A percentile compares a stretch with the other conserved stretches of the same genome.
Evolutionary conservation across 35 echinoderm and acorn worm species (phyloP).

Genomic region (Diadema setosum): DNA sequence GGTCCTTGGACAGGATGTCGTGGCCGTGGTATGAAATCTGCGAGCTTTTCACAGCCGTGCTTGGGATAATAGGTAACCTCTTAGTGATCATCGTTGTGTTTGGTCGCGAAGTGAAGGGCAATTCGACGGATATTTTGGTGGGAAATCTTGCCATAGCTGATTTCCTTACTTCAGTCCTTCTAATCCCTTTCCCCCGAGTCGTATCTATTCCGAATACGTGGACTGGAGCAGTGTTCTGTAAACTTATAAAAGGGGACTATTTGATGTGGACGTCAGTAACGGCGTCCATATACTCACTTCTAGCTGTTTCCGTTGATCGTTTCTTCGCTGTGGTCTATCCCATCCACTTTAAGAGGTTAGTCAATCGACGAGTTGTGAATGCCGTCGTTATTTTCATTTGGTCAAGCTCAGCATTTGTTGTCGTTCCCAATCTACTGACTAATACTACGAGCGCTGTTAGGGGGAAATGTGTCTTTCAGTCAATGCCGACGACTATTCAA

Average conservation of each 20-base stretch:
- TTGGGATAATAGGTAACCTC: slow-evolving; percentile 51
- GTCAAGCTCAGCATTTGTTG: neutral
- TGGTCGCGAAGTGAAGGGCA: neutral
- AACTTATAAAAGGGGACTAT: slow-evolving; percentile 23
- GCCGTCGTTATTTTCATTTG: neutral
- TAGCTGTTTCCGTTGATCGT: slow-evolving; percentile 40
- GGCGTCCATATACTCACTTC: slow-evolving; percentile 55
- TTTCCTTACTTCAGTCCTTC: slow-evolving; percentile 12
- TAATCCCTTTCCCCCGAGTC: slow-evolving; percentile 18
- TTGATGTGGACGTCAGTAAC: slow-evolving; percentile 59
- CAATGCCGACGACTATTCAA: neutral
- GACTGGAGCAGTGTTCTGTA: slow-evolving; percentile 43
- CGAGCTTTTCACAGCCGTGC: neutral
- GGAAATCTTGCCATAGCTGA: slow-evolving; percentile 46
- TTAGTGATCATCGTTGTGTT: slow-evolving; percentile 50
- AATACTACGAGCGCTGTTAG: neutral
- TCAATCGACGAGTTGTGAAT: neutral
- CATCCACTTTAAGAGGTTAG: slow-evolving; percentile 25
- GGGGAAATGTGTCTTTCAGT: neutral
- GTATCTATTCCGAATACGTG: neutral
- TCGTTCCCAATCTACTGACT: neutral
- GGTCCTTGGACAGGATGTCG: neutral
- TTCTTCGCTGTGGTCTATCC: slow-evolving; percentile 66
- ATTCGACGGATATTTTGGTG: slow-evolving; percentile 58
- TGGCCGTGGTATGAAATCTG: neutral